Base-by-base conservation (phyloP, 2,113 vertebrate genomes). In the Petrocephalus zakoni region DNA sequence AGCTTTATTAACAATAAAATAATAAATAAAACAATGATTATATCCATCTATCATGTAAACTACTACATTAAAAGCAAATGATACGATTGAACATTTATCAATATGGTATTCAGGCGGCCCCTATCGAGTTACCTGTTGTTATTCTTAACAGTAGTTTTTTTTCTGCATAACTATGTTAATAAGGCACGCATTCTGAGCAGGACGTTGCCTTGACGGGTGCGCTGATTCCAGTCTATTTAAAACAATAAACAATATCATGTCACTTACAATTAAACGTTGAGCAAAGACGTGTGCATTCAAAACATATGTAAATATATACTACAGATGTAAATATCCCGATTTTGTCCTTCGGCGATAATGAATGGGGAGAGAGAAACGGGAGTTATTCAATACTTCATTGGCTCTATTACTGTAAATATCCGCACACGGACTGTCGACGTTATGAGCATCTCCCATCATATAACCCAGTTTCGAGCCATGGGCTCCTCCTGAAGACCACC, bases 381-480 rank as follows among this genome's bases (percentile, higher is more conserved):
- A 47, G 21, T 46, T 83, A 83, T 49, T 47, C 19, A 83, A 47
- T 83, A n/a, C 42, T 83, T 83, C 7, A 83, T 47, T 10, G 46
- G 81, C 22, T 85, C n/a, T 55, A 85, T 85, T 85, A 53, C n/a
- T n/a, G n/a, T n/a, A 85, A 85, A 42, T 29, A 53, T 52, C 51
- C 84, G 22, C 51, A 85, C 22, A 55, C 51, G 25, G 19, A 49
- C 37, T 46, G 8, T 47, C 37, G 42, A 47, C 51, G 13, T 49
- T 83, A 7, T 29, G 25, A 85, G 21, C 51, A 53, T 52, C 51
- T 85, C 21, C 42, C 29, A 19, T 29, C 84, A 51, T 85, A 55
- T 85, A 85, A 85, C 51, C 84, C 46, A 55, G 49, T 55, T 85
- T 42, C 75, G 75, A 81, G 10, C 75, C 75, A 81, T 85, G 22